Base-by-base conservation (phyloP, 2,797 vertebrate genomes). In the Dryobates pubescens region DNA sequence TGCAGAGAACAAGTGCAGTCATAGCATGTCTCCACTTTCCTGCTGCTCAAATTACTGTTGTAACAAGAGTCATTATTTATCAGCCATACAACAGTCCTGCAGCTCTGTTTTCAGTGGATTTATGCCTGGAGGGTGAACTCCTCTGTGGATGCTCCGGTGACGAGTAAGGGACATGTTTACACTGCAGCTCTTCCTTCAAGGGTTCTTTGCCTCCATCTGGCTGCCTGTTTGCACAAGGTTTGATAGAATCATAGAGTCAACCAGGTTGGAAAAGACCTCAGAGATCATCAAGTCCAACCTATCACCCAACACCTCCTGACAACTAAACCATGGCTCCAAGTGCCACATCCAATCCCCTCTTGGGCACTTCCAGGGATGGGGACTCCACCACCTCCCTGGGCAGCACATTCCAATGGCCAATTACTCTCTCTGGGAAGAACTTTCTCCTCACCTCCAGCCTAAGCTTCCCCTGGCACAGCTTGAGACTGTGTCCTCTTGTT, bases 1-100 rank as follows among this genome's bases (percentile, higher is more conserved):
- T 78, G 89, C 71, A 72, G 71, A 93, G 86, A 84, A 89, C 86
- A 93, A 91, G 91, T 81, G 89, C 75, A 83, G 70, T 77, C 82
- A 23, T 88, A 65, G 91, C 78, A 57, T 86, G 88, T 19, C 93
- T 86, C 74, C 3, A 8, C 91, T 83, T 86, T 53, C 93, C 91
- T 0, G 47, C 85, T 89, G 93, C 82, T 89, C 91, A 32, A 57
- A 70, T 93, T 80, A 91, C 88, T 72, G 47, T 57, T 86, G 91
- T 61, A 86, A 91, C 88, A 84, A 84, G 83, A 92, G 82, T 53
- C 11, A 5, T 87, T 94, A 87, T 87, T 94, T 94, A 80, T 72
- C 86, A 94, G 86, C 74, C 76, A 69, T 19, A 56, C 65, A 13
- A 58, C 16, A 68, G 61, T 13, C 70, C 65, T 75, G 10, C 38